phyloP scores from a whole-genome alignment of 2,888 invertebrate genomes.

The Drosophila engyochracea region DNA sequence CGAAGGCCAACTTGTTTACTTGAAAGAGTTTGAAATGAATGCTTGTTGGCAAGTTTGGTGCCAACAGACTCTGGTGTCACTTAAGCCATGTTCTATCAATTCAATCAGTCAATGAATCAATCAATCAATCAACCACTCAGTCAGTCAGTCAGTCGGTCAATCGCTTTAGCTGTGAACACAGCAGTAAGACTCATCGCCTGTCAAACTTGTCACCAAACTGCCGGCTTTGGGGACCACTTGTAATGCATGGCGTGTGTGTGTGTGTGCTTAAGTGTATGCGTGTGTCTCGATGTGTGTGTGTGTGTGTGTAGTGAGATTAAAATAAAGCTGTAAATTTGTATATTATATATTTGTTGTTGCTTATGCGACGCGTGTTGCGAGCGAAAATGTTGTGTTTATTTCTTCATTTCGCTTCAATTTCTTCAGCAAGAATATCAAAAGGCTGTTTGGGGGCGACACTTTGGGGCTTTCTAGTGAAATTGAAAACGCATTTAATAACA shows the following conservation, averaged over 20 bases:
- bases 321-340: constrained; percentile 3
- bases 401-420: constrained; percentile 65
- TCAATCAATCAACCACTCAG: constrained; percentile 24
- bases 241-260: constrained; percentile 38
- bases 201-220: constrained; percentile 42
- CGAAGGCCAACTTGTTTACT: neutral
- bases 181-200: constrained; percentile 21
- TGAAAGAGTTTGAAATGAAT: neutral
- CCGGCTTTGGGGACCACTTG: constrained; percentile 44
- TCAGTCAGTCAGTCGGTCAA: constrained; percentile 24
- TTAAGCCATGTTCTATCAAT: constrained; percentile 1
- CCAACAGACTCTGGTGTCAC: constrained; percentile 37
- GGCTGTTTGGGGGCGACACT: constrained; percentile 25
- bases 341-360: constrained; percentile 33
- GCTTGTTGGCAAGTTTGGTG: constrained; percentile 34
- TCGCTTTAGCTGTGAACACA: constrained; percentile 19
- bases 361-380: constrained; percentile 40
- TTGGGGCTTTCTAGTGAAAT: constrained; percentile 76
- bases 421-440: constrained; percentile 71
- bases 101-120: constrained; percentile 12
- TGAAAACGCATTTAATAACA: constrained; percentile 76
- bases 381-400: constrained; percentile 58
- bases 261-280: neutral
- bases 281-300: constrained; percentile 1
- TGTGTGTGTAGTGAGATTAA: constrained; percentile 5